Conservation (phyloP, 2,888 invertebrate species). For the Osedax fenrisi region DNA sequence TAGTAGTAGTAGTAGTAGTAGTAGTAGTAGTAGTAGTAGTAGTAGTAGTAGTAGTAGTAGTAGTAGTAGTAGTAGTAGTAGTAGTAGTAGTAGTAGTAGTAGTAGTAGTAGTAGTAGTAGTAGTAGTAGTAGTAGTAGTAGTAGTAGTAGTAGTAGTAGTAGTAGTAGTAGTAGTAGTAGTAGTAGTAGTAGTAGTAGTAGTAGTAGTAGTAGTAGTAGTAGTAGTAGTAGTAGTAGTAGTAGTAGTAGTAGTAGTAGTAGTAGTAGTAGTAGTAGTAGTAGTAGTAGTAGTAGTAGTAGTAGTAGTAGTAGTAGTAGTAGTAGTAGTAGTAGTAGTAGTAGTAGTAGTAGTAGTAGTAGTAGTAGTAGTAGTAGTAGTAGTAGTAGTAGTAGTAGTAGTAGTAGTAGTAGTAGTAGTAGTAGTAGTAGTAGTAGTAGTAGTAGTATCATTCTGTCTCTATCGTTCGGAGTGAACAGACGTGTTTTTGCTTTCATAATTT, state of each 20-base stretch:
- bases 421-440: neutral
- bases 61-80: neutral
- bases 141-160: neutral
- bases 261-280: neutral
- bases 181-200: neutral
- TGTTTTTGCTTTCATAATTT: no score
- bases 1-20: neutral
- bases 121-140: neutral
- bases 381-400: neutral
- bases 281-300: neutral
- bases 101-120: neutral
- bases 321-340: neutral
- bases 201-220: neutral
- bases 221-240: neutral
- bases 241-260: neutral
- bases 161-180: neutral
- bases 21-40: neutral
- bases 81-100: neutral
- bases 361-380: neutral
- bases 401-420: neutral
- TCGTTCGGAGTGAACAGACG: no score
- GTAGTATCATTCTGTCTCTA: no score
- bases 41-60: neutral
- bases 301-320: neutral
- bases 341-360: neutral